A percentile compares a stretch with the other conserved stretches of the same genome.
Conservation (phyloP, 2,888 invertebrate genomes). For the Eupithecia inturbata region DNA sequence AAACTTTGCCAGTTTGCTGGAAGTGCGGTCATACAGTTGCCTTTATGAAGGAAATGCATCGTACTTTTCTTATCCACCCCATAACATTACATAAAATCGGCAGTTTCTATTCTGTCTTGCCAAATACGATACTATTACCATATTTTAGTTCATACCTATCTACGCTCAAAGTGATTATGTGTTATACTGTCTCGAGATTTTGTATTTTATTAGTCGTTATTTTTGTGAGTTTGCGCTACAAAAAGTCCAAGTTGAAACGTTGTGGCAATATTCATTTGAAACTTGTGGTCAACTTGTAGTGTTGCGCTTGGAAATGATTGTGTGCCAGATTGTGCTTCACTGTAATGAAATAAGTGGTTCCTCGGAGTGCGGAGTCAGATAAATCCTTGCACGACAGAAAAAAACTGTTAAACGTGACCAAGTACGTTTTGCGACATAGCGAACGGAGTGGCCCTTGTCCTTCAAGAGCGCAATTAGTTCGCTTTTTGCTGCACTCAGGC, state of each 20-base stretch:
- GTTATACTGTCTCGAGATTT: conserved; percentile 3
- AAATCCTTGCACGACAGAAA: conserved; percentile 66
- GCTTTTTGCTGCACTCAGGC: conserved; percentile 78
- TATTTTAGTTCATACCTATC: conserved; percentile 15
- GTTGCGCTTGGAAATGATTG: conserved; percentile 14
- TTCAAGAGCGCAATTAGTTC: conserved; percentile 81
- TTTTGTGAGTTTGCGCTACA: background rate
- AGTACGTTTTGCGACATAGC: conserved; percentile 75
- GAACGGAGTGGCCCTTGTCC: conserved; percentile 75
- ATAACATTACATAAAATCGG: conserved; percentile 22
- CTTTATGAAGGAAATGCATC: conserved; percentile 25
- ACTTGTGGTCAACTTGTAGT: background rate
- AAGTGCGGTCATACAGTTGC: conserved; percentile 23
- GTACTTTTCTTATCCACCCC: conserved; percentile 27
- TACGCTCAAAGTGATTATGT: conserved; percentile 15
- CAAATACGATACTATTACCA: conserved; percentile 25
- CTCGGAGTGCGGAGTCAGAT: conserved; percentile 39
- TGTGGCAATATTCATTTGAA: conserved; percentile 8
- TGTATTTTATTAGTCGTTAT: conserved; percentile 5
- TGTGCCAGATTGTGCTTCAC: conserved; percentile 17
- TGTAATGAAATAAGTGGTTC: conserved; percentile 36
- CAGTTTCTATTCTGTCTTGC: conserved; percentile 20
- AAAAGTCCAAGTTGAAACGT: background rate
- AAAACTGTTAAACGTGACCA: conserved; percentile 80
- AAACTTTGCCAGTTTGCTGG: conserved; percentile 28